Evolutionary conservation across 2,113 vertebrate genomes (phyloP).

Genomic region (Cyrtonyx montezumae): DNA sequence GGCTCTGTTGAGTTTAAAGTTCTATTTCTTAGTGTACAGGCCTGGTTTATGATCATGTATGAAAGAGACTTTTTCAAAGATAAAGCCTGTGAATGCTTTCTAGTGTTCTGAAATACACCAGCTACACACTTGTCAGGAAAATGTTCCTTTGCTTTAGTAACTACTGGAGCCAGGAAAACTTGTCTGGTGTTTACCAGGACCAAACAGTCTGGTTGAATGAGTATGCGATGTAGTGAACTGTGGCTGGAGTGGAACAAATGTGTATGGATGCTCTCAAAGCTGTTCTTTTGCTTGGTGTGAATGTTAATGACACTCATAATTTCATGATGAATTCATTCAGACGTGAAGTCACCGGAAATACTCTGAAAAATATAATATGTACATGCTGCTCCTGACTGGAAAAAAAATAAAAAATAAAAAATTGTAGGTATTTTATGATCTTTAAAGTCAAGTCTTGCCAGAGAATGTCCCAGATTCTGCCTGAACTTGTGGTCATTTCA

Average conservation of each 20-base stretch:
- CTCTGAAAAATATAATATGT: constrained; percentile 8
- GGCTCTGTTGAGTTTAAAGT: neutral
- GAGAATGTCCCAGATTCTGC: neutral
- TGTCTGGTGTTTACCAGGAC: constrained; percentile 44
- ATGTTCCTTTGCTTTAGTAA: neutral
- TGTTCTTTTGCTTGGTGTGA: neutral
- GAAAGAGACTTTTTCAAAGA: neutral
- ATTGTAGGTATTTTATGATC: neutral
- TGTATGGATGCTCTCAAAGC: constrained; percentile 3
- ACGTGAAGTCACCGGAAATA: constrained; percentile 45
- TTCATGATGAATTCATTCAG: constrained; percentile 19
- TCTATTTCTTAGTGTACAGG: neutral
- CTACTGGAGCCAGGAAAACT: constrained; percentile 8
- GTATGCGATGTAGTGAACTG: neutral
- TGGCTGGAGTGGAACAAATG: constrained; percentile 18
- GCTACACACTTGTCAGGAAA: neutral
- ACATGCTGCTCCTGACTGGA: neutral
- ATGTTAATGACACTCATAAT: constrained; percentile 5
- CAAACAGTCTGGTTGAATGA: constrained; percentile 42
- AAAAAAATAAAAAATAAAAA: neutral
- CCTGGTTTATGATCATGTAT: neutral
- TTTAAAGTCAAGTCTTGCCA: neutral
- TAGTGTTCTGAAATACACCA: neutral
- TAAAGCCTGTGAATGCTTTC: neutral
- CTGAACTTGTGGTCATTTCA: neutral